A percentile compares a stretch with the other conserved stretches of the same genome.
These are phyloP conservation scores for Danionella dracula DNA, from an alignment of 2,797 vertebrate species.

Conservation along the genomic window DNA sequence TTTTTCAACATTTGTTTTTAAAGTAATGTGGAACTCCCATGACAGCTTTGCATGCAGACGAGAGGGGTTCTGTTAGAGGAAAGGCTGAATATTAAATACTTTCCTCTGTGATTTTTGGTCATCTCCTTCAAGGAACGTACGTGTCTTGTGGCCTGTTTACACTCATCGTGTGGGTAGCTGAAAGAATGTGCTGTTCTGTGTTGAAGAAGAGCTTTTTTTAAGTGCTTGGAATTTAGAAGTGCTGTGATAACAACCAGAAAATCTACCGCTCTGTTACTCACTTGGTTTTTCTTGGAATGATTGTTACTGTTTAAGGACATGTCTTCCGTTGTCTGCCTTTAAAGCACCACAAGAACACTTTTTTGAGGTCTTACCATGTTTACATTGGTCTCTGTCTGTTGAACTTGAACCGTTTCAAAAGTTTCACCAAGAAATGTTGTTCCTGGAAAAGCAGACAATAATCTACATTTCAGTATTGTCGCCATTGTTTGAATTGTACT, in stretches of 20 bases:
- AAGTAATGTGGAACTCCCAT: constrained; percentile 14
- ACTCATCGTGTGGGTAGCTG: constrained; percentile 10
- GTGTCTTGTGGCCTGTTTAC: constrained; percentile 2
- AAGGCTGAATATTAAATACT: constrained; percentile 9
- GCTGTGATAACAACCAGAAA: constrained; percentile 4
- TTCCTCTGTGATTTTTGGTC: not conserved
- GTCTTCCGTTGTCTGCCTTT: too few species aligned
- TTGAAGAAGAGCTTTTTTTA: constrained; percentile 3
- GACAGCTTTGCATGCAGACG: constrained; percentile 8
- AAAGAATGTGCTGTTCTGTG: constrained; percentile 23
- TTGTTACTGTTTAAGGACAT: too few species aligned
- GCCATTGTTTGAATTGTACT: too few species aligned
- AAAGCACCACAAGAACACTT: too few species aligned
- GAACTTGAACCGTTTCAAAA: too few species aligned
- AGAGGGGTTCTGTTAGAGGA: constrained; percentile 17
- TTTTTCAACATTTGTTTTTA: constrained; percentile 20
- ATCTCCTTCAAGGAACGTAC: not conserved
- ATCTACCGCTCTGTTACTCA: not conserved
- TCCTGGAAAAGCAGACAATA: too few species aligned
- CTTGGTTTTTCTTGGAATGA: not conserved
- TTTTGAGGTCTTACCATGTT: too few species aligned
- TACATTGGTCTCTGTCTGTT: too few species aligned
- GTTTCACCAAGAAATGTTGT: too few species aligned
- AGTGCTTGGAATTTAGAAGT: constrained; percentile 5
- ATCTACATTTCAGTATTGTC: too few species aligned